These are phyloP conservation scores for Conopomorpha cramerella DNA, from an alignment of 1,140 invertebrate genomes.

Conservation along the genomic window DNA sequence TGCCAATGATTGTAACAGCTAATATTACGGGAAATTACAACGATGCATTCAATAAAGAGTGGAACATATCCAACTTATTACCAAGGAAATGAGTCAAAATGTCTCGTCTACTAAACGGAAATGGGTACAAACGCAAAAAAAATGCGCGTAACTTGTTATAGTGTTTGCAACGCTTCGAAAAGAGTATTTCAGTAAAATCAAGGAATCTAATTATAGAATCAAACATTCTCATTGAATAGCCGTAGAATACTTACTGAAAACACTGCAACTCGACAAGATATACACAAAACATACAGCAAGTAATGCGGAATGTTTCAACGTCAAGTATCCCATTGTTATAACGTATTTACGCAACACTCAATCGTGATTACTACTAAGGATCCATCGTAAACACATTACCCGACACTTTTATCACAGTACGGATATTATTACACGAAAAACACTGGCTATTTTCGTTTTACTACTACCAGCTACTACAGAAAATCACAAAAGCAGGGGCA, in stretches of 20 bases:
- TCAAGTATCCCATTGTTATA: slow-evolving; percentile 43
- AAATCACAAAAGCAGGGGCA: slow-evolving; percentile 49
- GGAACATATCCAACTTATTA: not conserved
- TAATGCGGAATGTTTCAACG: slow-evolving; percentile 36
- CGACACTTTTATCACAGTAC: slow-evolving; percentile 42
- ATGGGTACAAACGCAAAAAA: slow-evolving; percentile 2
- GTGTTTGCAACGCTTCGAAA: not conserved
- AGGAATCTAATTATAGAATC: no score
- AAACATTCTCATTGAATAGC: not conserved
- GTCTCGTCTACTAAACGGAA: not conserved
- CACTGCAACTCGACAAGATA: slow-evolving; percentile 37
- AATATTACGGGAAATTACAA: no score
- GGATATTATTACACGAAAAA: no score
- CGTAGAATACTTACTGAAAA: slow-evolving; percentile 30
- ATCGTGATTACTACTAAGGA: slow-evolving; percentile 20
- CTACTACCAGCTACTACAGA: no score
- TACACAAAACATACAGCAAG: slow-evolving; percentile 47
- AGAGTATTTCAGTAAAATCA: no score
- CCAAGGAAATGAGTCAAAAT: not conserved
- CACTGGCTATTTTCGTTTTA: no score
- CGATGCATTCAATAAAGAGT: no score
- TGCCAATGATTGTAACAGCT: no score
- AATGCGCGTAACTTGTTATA: slow-evolving; percentile 3
- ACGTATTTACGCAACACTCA: slow-evolving; percentile 38
- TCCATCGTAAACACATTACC: slow-evolving; percentile 36